Evolutionary conservation across 2,797 vertebrate genomes (phyloP).

Genomic region (Cyclura pinguis): DNA sequence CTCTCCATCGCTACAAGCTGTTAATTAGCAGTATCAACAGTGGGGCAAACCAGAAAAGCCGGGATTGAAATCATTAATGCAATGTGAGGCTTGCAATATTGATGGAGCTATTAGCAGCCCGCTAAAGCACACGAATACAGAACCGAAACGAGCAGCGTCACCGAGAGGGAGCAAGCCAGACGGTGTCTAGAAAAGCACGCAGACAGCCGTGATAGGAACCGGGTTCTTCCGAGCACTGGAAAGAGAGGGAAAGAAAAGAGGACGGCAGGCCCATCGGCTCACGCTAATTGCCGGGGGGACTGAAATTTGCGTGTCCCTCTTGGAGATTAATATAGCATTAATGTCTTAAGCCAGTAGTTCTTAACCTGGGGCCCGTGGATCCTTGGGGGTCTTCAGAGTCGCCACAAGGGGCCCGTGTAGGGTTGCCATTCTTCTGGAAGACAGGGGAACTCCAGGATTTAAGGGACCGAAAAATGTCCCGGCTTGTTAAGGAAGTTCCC

Average conservation of each 20-base stretch:
- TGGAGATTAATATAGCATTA: not conserved
- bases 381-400: too few relatives aligned
- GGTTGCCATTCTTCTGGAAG: too few relatives aligned
- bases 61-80: constrained; percentile 37
- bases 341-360: not conserved
- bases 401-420: too few relatives aligned
- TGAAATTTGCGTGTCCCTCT: not conserved
- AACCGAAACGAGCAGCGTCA: constrained; percentile 43
- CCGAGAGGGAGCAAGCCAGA: constrained; percentile 1
- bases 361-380: too few relatives aligned
- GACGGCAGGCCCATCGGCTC: too few relatives aligned
- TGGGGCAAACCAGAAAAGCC: constrained; percentile 6
- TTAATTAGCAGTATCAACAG: constrained; percentile 50
- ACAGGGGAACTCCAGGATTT: too few relatives aligned
- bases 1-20: constrained; percentile 33
- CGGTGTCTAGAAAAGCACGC: constrained; percentile 6
- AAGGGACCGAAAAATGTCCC: too few relatives aligned
- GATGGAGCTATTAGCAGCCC: constrained; percentile 24
- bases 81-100: constrained; percentile 42
- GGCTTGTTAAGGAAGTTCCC: too few relatives aligned
- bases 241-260: too few relatives aligned
- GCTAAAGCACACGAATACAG: constrained; percentile 24
- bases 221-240: not conserved
- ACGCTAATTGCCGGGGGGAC: not conserved
- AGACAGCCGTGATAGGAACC: not conserved